Evolutionary conservation across 2,888 invertebrate species (phyloP).

Genomic region (Protophormia terraenovae): DNA sequence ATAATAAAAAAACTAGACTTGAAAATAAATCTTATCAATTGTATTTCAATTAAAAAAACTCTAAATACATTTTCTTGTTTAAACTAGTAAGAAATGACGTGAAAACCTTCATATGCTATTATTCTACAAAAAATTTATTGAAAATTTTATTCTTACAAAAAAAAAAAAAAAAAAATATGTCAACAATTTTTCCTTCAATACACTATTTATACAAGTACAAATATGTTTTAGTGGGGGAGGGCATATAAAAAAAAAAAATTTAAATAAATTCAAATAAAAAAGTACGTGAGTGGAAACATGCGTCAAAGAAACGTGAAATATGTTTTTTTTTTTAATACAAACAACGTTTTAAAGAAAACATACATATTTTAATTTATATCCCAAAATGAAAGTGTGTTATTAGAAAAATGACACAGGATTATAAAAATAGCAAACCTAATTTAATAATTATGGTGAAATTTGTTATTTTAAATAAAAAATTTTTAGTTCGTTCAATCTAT

Average conservation of each 20-base stretch:
- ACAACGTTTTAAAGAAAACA: neutral
- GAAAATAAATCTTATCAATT: conserved; percentile 20
- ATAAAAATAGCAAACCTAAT: neutral
- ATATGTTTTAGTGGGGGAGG: neutral
- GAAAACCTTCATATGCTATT: neutral
- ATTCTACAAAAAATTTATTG: neutral
- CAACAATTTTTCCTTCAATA: neutral
- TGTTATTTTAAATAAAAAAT: neutral
- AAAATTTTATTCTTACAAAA: neutral
- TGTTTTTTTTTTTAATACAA: neutral
- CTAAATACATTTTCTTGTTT: neutral
- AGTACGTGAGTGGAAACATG: neutral
- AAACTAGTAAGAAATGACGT: neutral
- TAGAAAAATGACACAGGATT: neutral
- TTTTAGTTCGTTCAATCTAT: neutral
- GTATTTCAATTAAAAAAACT: conserved; percentile 2
- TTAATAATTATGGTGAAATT: neutral
- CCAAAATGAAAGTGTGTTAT: neutral
- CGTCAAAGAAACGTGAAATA: conserved; percentile 1
- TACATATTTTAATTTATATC: neutral
- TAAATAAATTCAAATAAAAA: neutral
- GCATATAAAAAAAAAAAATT: neutral
- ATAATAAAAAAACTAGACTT: conserved; percentile 2
- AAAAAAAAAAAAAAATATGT: neutral
- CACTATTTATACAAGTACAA: neutral